phyloP scores from a whole-genome alignment of 1,140 invertebrate species.

The Sinella curviseta region DNA sequence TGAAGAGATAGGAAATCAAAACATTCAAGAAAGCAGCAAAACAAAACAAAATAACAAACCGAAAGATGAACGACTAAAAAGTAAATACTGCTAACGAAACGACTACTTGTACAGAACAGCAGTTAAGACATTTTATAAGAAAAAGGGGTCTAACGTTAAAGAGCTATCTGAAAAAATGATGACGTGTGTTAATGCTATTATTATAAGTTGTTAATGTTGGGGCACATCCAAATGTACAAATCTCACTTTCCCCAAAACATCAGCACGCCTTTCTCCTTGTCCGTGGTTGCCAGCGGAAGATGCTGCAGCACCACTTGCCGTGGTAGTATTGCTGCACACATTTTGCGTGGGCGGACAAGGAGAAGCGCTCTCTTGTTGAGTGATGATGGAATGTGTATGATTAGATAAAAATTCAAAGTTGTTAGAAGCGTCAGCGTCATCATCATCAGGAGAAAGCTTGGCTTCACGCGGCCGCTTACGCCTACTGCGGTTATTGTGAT shows the following conservation, averaged over 20 bases:
- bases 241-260: slow-evolving; percentile 3
- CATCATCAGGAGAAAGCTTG: neutral
- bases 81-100: too few species aligned
- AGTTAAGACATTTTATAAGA: too few species aligned
- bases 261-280: neutral
- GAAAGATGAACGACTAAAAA: too few species aligned
- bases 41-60: too few species aligned
- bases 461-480: neutral
- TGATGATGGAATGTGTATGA: neutral
- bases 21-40: too few species aligned
- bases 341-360: neutral
- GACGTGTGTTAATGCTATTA: neutral
- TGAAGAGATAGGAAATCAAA: too few species aligned
- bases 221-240: slow-evolving; percentile 8
- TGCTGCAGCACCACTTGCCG: too few species aligned
- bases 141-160: too few species aligned
- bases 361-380: neutral
- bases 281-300: too few species aligned
- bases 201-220: neutral
- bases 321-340: slow-evolving; percentile 4
- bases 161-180: neutral
- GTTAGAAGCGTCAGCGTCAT: neutral
- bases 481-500: neutral
- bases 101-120: too few species aligned
- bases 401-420: neutral